Conservation (phyloP, 1,140 invertebrate genomes). For the Bactericera cockerelli region DNA sequence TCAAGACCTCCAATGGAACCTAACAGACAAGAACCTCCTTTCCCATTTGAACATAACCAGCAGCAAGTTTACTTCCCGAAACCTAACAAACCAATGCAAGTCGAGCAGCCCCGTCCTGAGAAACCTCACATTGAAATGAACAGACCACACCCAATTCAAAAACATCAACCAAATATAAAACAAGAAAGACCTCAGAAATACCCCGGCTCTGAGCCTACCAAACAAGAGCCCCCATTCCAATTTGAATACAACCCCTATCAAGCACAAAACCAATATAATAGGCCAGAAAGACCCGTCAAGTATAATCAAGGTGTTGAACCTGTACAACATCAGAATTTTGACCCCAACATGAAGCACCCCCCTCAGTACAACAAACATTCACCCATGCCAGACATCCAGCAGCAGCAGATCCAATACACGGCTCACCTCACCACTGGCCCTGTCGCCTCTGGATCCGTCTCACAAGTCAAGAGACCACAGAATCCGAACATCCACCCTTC, state of each 20-base stretch:
- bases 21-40: constrained; percentile 4
- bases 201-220: background rate
- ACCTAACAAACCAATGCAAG: background rate
- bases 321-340: background rate
- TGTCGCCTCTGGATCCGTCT: background rate
- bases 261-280: background rate
- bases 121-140: background rate
- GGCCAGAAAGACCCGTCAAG: background rate
- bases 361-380: background rate
- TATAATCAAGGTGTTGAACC: background rate
- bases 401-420: background rate
- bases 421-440: background rate
- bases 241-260: background rate
- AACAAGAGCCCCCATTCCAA: constrained; percentile 1
- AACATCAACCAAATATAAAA: background rate
- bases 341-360: background rate
- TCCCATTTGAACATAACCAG: background rate
- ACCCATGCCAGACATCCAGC: background rate
- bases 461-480: background rate
- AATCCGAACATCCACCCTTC: constrained; percentile 5
- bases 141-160: background rate
- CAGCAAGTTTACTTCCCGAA: background rate
- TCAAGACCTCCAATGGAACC: background rate
- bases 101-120: background rate
- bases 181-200: constrained; percentile 1